Evolutionary conservation across 2,888 invertebrate species (phyloP), one percentile per base, ranked within the genome.

Genomic region (Euclidia mi): DNA sequence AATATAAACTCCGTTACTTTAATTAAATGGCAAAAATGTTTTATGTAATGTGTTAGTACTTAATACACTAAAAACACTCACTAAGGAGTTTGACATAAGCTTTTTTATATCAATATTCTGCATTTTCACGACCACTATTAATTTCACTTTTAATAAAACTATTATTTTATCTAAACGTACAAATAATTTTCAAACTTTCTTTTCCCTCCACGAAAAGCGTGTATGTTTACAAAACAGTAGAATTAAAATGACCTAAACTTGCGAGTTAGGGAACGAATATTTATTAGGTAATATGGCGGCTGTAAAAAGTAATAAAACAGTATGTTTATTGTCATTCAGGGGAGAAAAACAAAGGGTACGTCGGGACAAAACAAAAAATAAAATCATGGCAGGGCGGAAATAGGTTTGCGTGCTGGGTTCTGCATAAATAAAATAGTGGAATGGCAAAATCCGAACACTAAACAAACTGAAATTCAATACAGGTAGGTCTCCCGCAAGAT

Each of bases 261-360:
- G n/a, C n/a, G 25, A 7, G 1, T 7, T 20, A n/a, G 25, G 52
- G 45, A 20, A 18, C n/a, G 28, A 34, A 12, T 4, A 2, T 65
- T 67, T 59, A 46, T 50, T 40, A 44, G 9, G 17, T 50, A 57
- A 50, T 49, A 49, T 52, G 41, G 31, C 17, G 41, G 42, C 78
- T 63, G 61, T 63, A 58, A 51, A 60, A 50, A 48, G 51, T 46
- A 47, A 64, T 62, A 64, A 66, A 71, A 55, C 32, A 41, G 10
- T 17, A 47, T 56, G 12, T 69, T 71, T 68, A 69, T 57, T 28
- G n/a, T 31, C 37, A 18, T 34, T 17, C 40, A 11, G 35, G 14
- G 28, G 29, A 46, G 14, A 6, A 17, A n/a, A 41, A 44, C 32
- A 38, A 17, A 38, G 38, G 43, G 10, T 25, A 10, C 11, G 12